Conservation (phyloP, 2,888 invertebrate genomes). For the Micoletzkya japonica region DNA sequence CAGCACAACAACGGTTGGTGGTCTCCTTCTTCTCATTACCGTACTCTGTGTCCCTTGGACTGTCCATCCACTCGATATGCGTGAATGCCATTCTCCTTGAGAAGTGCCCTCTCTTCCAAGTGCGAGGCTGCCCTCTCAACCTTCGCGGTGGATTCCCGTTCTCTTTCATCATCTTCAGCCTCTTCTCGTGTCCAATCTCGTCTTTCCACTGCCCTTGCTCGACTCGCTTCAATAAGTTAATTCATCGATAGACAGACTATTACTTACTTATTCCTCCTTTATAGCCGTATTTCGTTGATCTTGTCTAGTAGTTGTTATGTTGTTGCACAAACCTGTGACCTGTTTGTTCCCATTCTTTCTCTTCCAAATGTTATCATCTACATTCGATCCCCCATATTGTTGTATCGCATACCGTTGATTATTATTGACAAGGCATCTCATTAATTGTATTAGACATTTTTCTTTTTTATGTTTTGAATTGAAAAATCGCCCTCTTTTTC, state of each 20-base stretch:
- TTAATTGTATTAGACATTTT: too few species aligned
- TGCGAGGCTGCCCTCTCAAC: slow-evolving; percentile 19
- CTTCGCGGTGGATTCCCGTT: slow-evolving; percentile 18
- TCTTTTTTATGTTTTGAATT: too few species aligned
- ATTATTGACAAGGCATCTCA: neutral
- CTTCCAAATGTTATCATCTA: neutral
- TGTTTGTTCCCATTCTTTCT: neutral
- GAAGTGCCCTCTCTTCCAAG: slow-evolving; percentile 4
- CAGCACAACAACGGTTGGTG: slow-evolving; percentile 4
- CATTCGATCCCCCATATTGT: neutral
- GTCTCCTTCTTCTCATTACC: too few species aligned
- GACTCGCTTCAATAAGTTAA: slow-evolving; percentile 9
- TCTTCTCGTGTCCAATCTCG: neutral
- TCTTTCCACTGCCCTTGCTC: neutral
- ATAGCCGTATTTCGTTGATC: neutral
- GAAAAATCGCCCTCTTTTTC: too few species aligned
- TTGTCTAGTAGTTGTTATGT: neutral
- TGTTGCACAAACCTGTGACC: neutral
- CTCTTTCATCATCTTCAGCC: slow-evolving; percentile 3
- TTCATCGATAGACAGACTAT: neutral
- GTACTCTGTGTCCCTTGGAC: too few species aligned
- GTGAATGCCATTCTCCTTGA: too few species aligned
- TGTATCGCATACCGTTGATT: neutral
- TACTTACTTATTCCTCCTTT: neutral
- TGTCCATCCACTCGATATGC: too few species aligned